Conservation (phyloP, 1,140 invertebrate genomes). For the Eubasilissa regina region DNA sequence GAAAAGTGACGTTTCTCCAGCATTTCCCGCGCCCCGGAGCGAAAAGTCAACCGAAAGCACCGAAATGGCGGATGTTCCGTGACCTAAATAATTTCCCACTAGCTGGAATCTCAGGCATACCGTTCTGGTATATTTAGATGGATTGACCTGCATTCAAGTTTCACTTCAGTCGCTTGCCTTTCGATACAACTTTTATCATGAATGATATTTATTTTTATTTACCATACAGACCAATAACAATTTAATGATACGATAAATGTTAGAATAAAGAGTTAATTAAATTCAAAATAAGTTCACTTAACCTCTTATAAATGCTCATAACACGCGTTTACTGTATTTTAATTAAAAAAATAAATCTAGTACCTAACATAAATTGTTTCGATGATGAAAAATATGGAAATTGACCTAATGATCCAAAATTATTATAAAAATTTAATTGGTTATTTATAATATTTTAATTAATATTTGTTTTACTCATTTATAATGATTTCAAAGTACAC, state of each 20-base stretch:
- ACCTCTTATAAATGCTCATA: not conserved
- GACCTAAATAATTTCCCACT: constrained; percentile 8
- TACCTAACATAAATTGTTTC: too few species aligned
- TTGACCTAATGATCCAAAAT: too few species aligned
- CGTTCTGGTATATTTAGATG: constrained; percentile 15
- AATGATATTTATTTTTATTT: too few species aligned
- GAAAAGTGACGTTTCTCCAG: too few species aligned
- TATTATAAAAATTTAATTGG: too few species aligned
- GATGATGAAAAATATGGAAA: too few species aligned
- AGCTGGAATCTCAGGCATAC: constrained; percentile 15
- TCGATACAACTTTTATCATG: not conserved
- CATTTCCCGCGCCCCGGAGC: not conserved
- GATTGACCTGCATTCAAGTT: not conserved
- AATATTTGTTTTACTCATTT: too few species aligned
- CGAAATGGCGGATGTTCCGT: not conserved
- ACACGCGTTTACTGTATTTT: too few species aligned
- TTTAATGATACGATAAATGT: not conserved
- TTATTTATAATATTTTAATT: too few species aligned
- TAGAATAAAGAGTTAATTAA: not conserved
- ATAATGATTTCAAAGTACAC: too few species aligned
- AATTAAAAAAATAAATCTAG: too few species aligned
- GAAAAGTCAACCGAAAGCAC: too few species aligned
- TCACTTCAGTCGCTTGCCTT: not conserved
- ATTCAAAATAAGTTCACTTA: not conserved
- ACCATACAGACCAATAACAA: not conserved